These are phyloP conservation scores for Pantherophis guttatus DNA, from an alignment of 2,113 vertebrate species.

Conservation along the genomic window DNA sequence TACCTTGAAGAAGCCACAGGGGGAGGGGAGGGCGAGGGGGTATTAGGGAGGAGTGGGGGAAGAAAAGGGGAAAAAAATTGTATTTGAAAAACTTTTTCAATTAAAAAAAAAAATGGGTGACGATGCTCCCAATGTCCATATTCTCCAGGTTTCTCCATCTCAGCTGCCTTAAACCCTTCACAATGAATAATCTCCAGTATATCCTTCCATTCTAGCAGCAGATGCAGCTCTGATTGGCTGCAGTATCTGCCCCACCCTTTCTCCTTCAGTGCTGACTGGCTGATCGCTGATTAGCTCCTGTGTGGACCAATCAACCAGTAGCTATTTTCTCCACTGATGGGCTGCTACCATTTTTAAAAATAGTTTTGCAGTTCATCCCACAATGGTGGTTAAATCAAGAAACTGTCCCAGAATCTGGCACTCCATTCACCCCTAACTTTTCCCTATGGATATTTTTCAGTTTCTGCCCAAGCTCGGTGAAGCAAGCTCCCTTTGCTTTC, in stretches of 20 bases:
- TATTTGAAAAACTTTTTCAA: too few relatives aligned
- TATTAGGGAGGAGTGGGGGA: too few relatives aligned
- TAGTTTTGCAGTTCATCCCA: neutral
- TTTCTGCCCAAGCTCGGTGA: neutral
- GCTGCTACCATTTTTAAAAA: neutral
- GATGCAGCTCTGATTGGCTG: neutral
- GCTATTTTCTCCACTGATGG: neutral
- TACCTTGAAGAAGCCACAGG: too few relatives aligned
- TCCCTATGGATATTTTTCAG: neutral
- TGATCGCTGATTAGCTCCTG: neutral
- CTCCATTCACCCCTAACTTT: neutral
- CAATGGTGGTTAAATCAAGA: neutral
- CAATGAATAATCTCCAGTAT: neutral
- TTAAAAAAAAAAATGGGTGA: too few relatives aligned
- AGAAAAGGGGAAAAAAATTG: too few relatives aligned
- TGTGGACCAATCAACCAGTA: neutral
- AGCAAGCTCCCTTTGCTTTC: neutral
- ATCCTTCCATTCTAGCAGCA: neutral
- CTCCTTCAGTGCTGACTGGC: neutral
- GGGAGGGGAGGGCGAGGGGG: too few relatives aligned
- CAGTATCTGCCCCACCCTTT: neutral
- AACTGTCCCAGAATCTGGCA: neutral
- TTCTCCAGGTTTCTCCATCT: neutral
- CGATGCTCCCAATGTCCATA: neutral
- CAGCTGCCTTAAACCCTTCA: neutral